Conservation (phyloP, 2,113 vertebrate genomes). For the Catharus bicknelli region DNA sequence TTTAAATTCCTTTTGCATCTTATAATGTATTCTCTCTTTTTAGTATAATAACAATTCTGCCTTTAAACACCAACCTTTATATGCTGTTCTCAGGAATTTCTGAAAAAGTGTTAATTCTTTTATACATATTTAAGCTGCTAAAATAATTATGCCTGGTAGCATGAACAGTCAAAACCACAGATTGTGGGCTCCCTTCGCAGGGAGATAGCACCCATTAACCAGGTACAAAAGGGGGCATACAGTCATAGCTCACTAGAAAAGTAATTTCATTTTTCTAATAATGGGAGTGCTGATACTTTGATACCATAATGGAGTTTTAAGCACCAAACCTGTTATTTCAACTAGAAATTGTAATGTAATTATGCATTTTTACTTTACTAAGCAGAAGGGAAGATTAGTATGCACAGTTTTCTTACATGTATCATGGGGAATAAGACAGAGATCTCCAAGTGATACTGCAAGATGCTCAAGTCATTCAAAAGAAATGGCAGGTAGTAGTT, state of each 20-base stretch:
- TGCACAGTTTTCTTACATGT: conserved; percentile 24
- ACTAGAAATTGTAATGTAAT: conserved; percentile 57
- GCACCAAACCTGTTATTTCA: conserved; percentile 52
- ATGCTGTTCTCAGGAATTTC: neutral
- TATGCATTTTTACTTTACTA: conserved; percentile 58
- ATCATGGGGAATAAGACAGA: neutral
- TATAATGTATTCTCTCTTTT: conserved; percentile 23
- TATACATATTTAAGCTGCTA: conserved; percentile 13
- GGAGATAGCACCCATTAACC: conserved; percentile 43
- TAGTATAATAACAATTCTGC: conserved; percentile 14
- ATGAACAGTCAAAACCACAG: neutral
- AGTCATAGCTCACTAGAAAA: conserved; percentile 47
- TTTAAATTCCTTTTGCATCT: conserved; percentile 31
- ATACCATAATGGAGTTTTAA: conserved; percentile 59
- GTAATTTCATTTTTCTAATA: conserved; percentile 51
- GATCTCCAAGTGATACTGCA: conserved; percentile 19
- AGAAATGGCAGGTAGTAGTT: conserved; percentile 51
- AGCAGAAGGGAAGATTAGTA: conserved; percentile 40
- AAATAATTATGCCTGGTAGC: conserved; percentile 25
- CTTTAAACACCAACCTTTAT: conserved; percentile 25
- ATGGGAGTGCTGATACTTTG: conserved; percentile 53
- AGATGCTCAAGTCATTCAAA: conserved; percentile 54
- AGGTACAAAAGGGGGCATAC: conserved; percentile 23
- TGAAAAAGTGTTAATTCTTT: conserved; percentile 36
- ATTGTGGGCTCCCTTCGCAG: conserved; percentile 18